Evolutionary conservation across 2,113 vertebrate genomes (phyloP).

Genomic region (Pseudopodoces humilis): DNA sequence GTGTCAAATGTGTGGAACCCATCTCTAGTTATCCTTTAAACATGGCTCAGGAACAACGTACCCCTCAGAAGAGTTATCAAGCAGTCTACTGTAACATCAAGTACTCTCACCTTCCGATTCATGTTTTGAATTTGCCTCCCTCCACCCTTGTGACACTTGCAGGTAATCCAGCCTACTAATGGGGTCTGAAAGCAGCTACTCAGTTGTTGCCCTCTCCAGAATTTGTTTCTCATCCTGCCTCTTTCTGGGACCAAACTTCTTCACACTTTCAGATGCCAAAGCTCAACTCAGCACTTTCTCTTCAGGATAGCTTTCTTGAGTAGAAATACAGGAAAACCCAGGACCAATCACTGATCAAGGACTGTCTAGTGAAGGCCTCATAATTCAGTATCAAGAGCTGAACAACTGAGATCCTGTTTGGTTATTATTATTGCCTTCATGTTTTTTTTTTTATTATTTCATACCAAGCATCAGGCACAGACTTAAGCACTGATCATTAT

Average conservation of each 20-base stretch:
- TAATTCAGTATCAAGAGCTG: neutral
- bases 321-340: neutral
- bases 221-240: neutral
- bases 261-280: neutral
- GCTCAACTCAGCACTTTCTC: neutral
- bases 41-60: neutral
- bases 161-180: neutral
- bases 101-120: accelerated
- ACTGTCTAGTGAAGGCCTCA: neutral
- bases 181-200: neutral
- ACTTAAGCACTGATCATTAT: neutral
- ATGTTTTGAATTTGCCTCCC: neutral
- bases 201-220: neutral
- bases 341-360: neutral
- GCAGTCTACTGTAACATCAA: neutral
- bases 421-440: neutral
- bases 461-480: neutral
- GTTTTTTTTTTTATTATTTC: neutral
- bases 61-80: neutral
- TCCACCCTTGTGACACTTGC: neutral
- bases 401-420: neutral
- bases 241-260: neutral
- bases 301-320: neutral
- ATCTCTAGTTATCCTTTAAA: neutral
- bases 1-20: neutral